Evolutionary conservation across 2,888 invertebrate genomes (phyloP).

Genomic region (Torymus aiolomorphi): DNA sequence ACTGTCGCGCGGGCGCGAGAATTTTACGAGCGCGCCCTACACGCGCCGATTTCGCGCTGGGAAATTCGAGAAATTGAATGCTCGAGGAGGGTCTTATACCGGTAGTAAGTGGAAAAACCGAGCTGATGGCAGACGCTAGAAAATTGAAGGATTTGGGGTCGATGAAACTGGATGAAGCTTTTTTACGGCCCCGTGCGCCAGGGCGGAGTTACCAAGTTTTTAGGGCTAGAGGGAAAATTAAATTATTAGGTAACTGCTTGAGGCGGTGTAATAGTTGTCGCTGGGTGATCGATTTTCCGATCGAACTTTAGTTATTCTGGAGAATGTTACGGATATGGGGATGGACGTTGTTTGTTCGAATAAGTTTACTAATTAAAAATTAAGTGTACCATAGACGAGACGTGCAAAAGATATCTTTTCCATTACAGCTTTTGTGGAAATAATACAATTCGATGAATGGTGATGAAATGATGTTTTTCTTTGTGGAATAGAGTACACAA

Average conservation of each 20-base stretch:
- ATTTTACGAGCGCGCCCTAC: constrained; percentile 39
- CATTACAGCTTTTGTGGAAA: no score
- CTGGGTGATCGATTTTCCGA: no score
- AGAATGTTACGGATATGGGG: no score
- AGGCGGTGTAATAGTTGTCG: not conserved
- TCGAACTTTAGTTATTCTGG: no score
- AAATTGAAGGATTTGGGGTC: constrained; percentile 41
- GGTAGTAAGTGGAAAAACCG: constrained; percentile 3
- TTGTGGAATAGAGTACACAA: no score
- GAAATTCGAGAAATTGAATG: constrained; percentile 45
- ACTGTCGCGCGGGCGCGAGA: constrained; percentile 15
- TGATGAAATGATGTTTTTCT: no score
- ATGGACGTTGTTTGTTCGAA: no score
- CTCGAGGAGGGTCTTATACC: not conserved
- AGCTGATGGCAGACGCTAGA: constrained; percentile 4
- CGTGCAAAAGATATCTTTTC: no score
- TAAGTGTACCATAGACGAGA: no score
- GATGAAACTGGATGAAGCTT: constrained; percentile 25
- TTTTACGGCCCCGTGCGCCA: constrained; percentile 4
- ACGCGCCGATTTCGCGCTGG: constrained; percentile 10
- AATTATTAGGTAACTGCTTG: constrained; percentile 16
- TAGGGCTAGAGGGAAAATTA: constrained; percentile 3
- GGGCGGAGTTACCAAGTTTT: not conserved
- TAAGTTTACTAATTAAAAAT: no score
- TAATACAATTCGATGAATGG: no score